Evolutionary conservation across 2,113 vertebrate genomes (phyloP), one percentile per base, ranked within the genome.

Genomic region (Ceuthmochares aereus): DNA sequence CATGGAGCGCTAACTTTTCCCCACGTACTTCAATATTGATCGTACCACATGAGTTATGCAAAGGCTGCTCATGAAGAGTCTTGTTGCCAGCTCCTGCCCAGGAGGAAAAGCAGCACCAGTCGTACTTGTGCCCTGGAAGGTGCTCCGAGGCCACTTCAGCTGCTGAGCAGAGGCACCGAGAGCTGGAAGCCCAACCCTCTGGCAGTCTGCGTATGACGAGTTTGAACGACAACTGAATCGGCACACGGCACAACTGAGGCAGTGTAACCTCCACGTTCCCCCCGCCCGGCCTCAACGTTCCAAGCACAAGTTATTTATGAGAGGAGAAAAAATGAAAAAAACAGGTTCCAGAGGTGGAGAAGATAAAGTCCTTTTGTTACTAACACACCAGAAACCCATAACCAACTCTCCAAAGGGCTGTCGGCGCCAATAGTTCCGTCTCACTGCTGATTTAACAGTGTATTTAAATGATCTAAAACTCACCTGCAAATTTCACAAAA

Each of bases 31-130:
- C 58, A 93, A 26, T 36, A 88, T 68, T 40, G 77, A 47, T 34
- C 29, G 10, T 16, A 80, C 83, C 74, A 95, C 2, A 1, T 45
- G 17, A 86, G 58, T 78, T 81, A 73, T 23, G 54, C 64, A 86
- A 91, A 95, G 83, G 60, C 67, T 69, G 64, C 76, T 94, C 92
- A n/a, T 1, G 36, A 60, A 78, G 76, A 89, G 78, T 60, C 75
- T 66, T 60, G 82, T 17, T 87, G 75, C 79, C 40, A 88, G 51
- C 51, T 40, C 60, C 47, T 21, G 25, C 15, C 82, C 83, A 75
- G 2, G 17, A 52, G 59, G 72, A 69, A 55, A 52, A 0, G 2
- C 82, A 77, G 70, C 30, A 32, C 22, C 56, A 72, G 30, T 66
- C 78, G 64, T 11, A 85, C 70, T 16, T 83, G 80, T n/a, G 64